phyloP scores from a whole-genome alignment of 1,140 invertebrate species.

The Bombus vancouverensis region DNA sequence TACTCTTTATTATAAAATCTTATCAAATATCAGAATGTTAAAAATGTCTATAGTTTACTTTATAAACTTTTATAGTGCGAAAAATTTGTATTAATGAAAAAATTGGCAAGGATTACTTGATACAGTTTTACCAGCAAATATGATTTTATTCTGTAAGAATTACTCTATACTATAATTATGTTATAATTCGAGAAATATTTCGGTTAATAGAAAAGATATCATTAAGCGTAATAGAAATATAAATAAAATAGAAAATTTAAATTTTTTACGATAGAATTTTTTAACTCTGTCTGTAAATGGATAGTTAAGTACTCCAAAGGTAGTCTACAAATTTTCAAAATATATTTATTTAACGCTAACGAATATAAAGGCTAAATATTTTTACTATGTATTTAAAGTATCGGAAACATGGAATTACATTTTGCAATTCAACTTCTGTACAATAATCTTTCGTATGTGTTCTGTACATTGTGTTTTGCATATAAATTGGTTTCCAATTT shows the following conservation, averaged over 20 bases:
- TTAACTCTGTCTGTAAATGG: background rate
- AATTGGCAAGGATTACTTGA: too few species aligned
- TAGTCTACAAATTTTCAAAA: conserved; percentile 35
- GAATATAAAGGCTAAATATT: background rate
- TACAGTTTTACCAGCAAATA: background rate
- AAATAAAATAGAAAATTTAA: background rate
- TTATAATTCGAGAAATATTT: background rate
- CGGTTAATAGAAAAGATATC: background rate
- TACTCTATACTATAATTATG: background rate
- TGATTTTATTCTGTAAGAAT: background rate
- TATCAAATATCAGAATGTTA: background rate
- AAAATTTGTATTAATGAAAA: too few species aligned
- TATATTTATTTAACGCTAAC: background rate
- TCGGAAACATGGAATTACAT: background rate
- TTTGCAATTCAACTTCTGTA: background rate
- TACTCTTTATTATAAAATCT: background rate
- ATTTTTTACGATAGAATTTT: background rate
- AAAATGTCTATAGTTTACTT: too few species aligned
- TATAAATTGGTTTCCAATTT: background rate
- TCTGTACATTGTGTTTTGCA: background rate
- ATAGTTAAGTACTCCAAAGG: conserved; percentile 33
- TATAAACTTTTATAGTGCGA: too few species aligned
- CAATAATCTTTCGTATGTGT: background rate
- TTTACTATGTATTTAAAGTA: too few species aligned
- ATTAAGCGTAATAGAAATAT: background rate